phyloP scores from a whole-genome alignment of 2,888 invertebrate species.

The Fragum sueziense region DNA sequence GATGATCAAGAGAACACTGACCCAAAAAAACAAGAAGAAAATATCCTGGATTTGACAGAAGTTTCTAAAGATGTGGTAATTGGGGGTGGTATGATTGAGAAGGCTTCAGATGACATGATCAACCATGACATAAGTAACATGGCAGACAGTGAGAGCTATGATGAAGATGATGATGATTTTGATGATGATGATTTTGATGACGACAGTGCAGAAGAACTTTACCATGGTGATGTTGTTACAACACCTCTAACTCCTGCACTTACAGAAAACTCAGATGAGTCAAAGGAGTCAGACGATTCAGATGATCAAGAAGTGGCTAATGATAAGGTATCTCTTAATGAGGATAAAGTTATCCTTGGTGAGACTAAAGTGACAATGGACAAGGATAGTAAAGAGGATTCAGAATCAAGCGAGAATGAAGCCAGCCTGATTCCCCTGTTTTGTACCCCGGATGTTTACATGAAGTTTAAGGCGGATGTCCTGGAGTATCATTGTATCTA shows the following conservation, averaged over 20 bases:
- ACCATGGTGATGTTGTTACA: slow-evolving; percentile 5
- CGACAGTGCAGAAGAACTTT: neutral
- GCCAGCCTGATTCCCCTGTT: slow-evolving; percentile 50
- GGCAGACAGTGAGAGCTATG: slow-evolving; percentile 18
- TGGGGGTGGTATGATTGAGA: slow-evolving; percentile 18
- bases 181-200: neutral
- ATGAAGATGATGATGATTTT: slow-evolving; percentile 11
- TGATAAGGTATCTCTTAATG: neutral
- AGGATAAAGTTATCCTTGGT: too few relatives aligned
- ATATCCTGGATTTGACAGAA: slow-evolving; percentile 9
- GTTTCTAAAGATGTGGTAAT: slow-evolving; percentile 20
- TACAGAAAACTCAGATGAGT: neutral
- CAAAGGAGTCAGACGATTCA: neutral
- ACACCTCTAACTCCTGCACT: neutral
- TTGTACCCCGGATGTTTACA: slow-evolving; percentile 70
- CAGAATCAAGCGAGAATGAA: slow-evolving; percentile 7
- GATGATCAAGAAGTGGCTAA: neutral
- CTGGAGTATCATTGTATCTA: slow-evolving; percentile 75
- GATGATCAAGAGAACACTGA: neutral
- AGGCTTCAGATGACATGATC: neutral
- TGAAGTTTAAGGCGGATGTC: slow-evolving; percentile 74
- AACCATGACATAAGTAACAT: slow-evolving; percentile 8
- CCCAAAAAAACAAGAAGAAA: neutral
- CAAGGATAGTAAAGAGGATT: slow-evolving; percentile 2
- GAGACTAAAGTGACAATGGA: neutral